Conservation (phyloP, 2,113 vertebrate species). For the Saimiri boliviensis region DNA sequence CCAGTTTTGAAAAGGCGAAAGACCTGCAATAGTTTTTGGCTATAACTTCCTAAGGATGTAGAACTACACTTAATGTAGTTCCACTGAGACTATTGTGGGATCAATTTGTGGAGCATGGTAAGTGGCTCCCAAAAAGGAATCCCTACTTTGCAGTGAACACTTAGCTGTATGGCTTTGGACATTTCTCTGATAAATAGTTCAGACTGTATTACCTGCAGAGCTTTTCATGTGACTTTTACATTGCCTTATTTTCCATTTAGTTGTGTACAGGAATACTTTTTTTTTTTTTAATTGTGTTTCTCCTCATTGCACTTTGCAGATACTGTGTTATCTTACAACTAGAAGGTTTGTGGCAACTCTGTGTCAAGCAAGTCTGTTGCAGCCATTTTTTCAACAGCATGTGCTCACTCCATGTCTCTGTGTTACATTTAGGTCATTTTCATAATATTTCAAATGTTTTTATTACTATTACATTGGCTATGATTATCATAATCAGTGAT, state of each 20-base stretch:
- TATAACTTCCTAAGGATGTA: not conserved
- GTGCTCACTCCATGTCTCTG: not conserved
- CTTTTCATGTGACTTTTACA: not conserved
- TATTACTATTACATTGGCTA: not conserved
- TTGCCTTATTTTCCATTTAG: not conserved
- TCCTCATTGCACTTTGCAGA: not conserved
- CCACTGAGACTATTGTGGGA: not conserved
- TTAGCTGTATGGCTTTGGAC: not conserved
- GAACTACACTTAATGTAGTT: not conserved
- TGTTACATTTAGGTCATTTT: not conserved
- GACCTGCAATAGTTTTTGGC: not conserved
- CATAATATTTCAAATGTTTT: not conserved
- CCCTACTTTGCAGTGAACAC: not conserved
- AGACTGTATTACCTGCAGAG: not conserved
- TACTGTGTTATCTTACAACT: not conserved
- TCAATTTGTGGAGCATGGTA: not conserved
- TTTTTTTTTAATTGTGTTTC: not conserved
- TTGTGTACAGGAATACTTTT: not conserved
- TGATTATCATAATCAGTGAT: not conserved
- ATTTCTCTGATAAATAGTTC: not conserved
- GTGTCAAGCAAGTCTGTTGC: not conserved
- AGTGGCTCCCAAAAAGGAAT: not conserved
- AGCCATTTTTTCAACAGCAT: not conserved
- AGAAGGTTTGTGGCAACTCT: not conserved
- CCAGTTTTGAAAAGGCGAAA: slow-evolving; percentile 46